Evolutionary conservation across 2,888 invertebrate genomes (phyloP).

Genomic region (Stenchaetothrips biformis): DNA sequence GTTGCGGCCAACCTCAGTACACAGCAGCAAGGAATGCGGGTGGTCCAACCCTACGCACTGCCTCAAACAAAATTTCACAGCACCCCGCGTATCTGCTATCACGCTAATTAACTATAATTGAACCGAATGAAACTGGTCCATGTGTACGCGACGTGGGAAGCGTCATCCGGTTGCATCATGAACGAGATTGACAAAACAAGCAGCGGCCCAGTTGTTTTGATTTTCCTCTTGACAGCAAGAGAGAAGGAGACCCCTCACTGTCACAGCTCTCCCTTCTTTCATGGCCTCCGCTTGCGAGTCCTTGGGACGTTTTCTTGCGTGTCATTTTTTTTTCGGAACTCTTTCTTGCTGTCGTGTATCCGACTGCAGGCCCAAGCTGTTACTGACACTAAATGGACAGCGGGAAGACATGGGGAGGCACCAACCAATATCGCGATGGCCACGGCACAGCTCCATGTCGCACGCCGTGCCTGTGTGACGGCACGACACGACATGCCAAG

Average conservation of each 20-base stretch:
- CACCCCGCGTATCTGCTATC: too few species aligned
- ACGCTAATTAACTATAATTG: too few species aligned
- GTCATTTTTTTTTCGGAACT: too few species aligned
- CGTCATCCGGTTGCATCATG: too few species aligned
- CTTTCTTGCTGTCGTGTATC: too few species aligned
- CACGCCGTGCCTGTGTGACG: neutral
- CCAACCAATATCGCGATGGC: neutral
- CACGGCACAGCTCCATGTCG: neutral
- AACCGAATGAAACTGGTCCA: too few species aligned
- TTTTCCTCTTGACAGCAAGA: neutral
- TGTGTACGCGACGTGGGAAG: too few species aligned
- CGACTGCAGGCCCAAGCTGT: neutral
- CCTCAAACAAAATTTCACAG: too few species aligned
- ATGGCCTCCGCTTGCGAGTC: too few species aligned
- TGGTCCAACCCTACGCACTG: neutral
- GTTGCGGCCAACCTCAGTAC: neutral
- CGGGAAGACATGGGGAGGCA: neutral
- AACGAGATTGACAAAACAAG: neutral
- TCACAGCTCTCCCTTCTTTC: too few species aligned
- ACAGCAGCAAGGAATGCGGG: neutral
- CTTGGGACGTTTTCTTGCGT: too few species aligned
- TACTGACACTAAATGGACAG: constrained; percentile 13
- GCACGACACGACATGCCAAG: neutral
- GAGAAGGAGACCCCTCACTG: neutral
- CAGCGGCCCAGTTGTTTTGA: neutral